Evolutionary conservation across 2,797 vertebrate genomes (phyloP).

Genomic region (Melanotaenia pygmaea): DNA sequence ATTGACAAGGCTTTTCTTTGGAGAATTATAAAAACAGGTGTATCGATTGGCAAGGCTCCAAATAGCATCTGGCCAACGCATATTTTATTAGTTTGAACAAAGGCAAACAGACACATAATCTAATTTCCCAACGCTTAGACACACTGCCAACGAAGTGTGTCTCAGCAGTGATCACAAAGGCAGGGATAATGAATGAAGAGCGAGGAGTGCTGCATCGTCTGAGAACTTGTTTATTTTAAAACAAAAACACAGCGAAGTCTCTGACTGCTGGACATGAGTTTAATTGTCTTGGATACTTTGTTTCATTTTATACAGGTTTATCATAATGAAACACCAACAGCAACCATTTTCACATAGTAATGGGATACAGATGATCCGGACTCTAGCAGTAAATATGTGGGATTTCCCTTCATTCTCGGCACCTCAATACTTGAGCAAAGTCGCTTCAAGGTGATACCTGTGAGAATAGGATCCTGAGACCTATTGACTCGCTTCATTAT

Average conservation of each 20-base stretch:
- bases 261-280: slow-evolving; percentile 47
- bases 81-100: slow-evolving; percentile 80
- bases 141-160: slow-evolving; percentile 64
- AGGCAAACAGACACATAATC: slow-evolving; percentile 73
- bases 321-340: slow-evolving; percentile 6
- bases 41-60: slow-evolving; percentile 78
- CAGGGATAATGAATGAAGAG: slow-evolving; percentile 33
- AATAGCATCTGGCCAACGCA: slow-evolving; percentile 77
- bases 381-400: slow-evolving; percentile 63
- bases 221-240: slow-evolving; percentile 35
- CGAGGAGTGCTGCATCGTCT: slow-evolving; percentile 18
- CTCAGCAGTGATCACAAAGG: slow-evolving; percentile 45
- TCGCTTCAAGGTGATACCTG: slow-evolving; percentile 83
- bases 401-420: slow-evolving; percentile 54
- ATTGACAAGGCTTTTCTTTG: slow-evolving; percentile 74
- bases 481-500: slow-evolving; percentile 85
- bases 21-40: slow-evolving; percentile 71
- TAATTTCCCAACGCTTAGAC: slow-evolving; percentile 67
- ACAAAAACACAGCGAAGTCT: slow-evolving; percentile 27
- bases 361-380: slow-evolving; percentile 11
- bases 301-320: slow-evolving; percentile 25
- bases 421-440: slow-evolving; percentile 78
- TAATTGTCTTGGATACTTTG: slow-evolving; percentile 59
- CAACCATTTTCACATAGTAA: slow-evolving; percentile 45
- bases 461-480: slow-evolving; percentile 78